Conservation (phyloP, 2,113 vertebrate species). For the Xenopus laevis region DNA sequence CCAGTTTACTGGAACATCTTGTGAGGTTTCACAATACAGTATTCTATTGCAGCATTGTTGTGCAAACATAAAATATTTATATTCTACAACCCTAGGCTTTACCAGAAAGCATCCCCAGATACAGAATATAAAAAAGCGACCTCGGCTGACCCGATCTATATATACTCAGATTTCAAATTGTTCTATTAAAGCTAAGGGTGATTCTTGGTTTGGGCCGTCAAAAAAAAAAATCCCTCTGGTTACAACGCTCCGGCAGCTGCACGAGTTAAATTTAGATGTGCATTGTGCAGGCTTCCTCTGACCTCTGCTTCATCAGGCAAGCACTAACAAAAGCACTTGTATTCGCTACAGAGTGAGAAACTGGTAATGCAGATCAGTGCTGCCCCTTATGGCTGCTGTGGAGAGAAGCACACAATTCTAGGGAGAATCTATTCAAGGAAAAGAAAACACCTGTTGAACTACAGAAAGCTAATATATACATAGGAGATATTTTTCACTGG, state of each 20-base stretch:
- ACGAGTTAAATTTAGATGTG: constrained; percentile 23
- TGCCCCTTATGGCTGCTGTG: constrained; percentile 12
- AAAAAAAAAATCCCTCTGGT: background rate
- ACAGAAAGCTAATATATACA: too few species aligned
- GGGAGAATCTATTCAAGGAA: too few species aligned
- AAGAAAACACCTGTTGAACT: too few species aligned
- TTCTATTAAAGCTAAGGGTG: background rate
- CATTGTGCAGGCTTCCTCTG: background rate
- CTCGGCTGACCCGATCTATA: background rate
- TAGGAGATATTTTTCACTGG: too few species aligned
- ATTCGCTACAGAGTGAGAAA: background rate
- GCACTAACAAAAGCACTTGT: background rate
- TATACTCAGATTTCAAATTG: background rate
- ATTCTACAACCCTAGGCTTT: too few species aligned
- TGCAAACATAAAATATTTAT: too few species aligned
- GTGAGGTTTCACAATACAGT: too few species aligned
- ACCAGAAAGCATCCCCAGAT: too few species aligned
- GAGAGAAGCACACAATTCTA: background rate
- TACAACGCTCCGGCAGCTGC: background rate
- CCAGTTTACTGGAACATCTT: too few species aligned
- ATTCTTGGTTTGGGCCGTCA: background rate
- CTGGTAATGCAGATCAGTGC: constrained; percentile 3
- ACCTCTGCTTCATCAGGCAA: constrained; percentile 9
- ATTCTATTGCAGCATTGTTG: too few species aligned
- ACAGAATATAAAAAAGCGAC: background rate